Evolutionary conservation across 2,797 vertebrate species (phyloP).

Genomic region (Urocyon cinereoargenteus): DNA sequence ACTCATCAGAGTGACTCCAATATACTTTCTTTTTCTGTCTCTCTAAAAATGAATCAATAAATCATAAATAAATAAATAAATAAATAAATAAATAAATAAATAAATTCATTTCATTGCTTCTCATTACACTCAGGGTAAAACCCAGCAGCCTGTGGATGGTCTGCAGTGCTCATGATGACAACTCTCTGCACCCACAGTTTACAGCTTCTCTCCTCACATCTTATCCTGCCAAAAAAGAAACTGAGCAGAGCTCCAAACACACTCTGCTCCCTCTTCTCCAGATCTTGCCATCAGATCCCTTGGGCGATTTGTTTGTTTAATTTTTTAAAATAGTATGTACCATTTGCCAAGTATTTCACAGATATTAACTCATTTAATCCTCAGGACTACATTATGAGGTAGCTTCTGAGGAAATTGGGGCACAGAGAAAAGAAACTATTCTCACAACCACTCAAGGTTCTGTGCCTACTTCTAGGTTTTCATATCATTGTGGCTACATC

Average conservation of each 20-base stretch:
- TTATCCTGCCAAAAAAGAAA: neutral
- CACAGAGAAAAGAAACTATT: neutral
- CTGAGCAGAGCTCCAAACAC: neutral
- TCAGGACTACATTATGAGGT: neutral
- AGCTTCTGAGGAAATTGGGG: neutral
- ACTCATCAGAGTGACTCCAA: too few species aligned
- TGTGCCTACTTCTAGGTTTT: neutral
- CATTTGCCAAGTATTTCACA: neutral
- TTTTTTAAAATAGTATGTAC: neutral
- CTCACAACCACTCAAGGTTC: neutral
- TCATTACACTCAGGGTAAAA: neutral
- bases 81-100: neutral
- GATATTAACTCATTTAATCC: neutral
- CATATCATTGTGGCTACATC: neutral
- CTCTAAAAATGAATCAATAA: neutral
- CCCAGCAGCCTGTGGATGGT: neutral
- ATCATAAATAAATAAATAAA: neutral
- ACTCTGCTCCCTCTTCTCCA: neutral
- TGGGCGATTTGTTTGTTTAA: neutral
- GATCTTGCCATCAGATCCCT: neutral
- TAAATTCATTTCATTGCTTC: neutral
- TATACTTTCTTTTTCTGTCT: neutral
- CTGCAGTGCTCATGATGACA: neutral
- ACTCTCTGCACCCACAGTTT: neutral
- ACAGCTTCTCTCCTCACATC: neutral